These are phyloP conservation scores for Pyrgus malvae DNA, from an alignment of 2,888 invertebrate genomes.

Conservation along the genomic window DNA sequence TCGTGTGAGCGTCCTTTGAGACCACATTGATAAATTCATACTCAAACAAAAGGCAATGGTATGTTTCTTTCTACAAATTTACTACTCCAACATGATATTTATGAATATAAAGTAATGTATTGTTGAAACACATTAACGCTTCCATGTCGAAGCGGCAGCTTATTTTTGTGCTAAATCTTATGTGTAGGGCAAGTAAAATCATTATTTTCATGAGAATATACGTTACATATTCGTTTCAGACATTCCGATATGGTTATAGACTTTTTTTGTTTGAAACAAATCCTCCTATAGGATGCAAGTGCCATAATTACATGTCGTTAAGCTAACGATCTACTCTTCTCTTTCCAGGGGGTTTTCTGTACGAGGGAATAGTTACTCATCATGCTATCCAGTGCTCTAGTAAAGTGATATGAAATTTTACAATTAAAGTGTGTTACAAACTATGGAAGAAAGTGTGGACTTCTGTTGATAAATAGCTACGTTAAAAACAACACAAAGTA, in stretches of 20 bases:
- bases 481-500: constrained; percentile 62
- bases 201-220: constrained; percentile 4
- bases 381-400: constrained; percentile 62
- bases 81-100: constrained; percentile 37
- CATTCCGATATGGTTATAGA: constrained; percentile 15
- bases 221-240: too few relatives aligned
- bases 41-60: constrained; percentile 73
- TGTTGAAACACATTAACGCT: constrained; percentile 73
- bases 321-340: constrained; percentile 44
- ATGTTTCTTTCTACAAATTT: constrained; percentile 54
- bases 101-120: constrained; percentile 53
- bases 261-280: background rate
- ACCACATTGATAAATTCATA: constrained; percentile 72
- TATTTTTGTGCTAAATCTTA: constrained; percentile 56
- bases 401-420: constrained; percentile 60
- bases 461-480: constrained; percentile 73
- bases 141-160: constrained; percentile 67
- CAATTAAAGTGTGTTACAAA: constrained; percentile 64
- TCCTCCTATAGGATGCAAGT: background rate
- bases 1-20: constrained; percentile 77
- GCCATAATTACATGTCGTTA: constrained; percentile 4
- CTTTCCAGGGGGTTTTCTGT: constrained; percentile 68
- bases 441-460: constrained; percentile 81
- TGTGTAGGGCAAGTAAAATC: constrained; percentile 28
- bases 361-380: constrained; percentile 49